phyloP scores from a whole-genome alignment of 2,113 vertebrate species.

The Vulpes vulpes region DNA sequence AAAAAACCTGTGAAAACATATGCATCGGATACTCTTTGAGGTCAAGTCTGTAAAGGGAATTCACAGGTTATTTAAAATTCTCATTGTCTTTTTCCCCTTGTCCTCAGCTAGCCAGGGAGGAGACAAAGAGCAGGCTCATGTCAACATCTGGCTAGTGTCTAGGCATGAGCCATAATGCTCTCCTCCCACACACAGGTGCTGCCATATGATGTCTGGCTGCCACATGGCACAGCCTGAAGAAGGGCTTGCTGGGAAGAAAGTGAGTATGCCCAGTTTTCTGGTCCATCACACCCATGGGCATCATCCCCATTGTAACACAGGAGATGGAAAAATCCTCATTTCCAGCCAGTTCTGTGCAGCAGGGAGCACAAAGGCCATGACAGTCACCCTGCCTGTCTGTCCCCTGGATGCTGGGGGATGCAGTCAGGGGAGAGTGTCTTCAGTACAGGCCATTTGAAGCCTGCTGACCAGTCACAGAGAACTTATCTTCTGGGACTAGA shows the following conservation, averaged over 20 bases:
- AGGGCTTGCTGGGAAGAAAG: background rate
- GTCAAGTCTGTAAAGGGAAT: slow-evolving; percentile 17
- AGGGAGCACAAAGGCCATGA: background rate
- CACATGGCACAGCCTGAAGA: slow-evolving; percentile 10
- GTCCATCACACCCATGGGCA: background rate
- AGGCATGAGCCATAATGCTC: background rate
- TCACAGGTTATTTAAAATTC: slow-evolving; percentile 19
- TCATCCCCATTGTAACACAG: background rate
- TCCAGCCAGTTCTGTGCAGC: background rate
- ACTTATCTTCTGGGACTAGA: background rate
- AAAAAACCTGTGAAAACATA: slow-evolving; percentile 25
- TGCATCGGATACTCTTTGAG: background rate
- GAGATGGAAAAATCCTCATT: background rate
- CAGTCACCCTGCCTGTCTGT: too few relatives aligned
- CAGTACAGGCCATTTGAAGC: background rate
- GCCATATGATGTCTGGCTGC: background rate
- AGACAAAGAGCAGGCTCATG: slow-evolving; percentile 29
- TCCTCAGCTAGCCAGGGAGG: slow-evolving; percentile 13
- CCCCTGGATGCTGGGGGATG: background rate
- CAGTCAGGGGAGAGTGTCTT: background rate
- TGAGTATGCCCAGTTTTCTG: background rate
- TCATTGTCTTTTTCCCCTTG: background rate
- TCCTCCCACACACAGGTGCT: slow-evolving; percentile 66
- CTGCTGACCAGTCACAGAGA: background rate
- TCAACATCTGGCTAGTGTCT: slow-evolving; percentile 58